A percentile compares a stretch with the other conserved stretches of the same genome.
Evolutionary conservation across 2,113 vertebrate genomes (phyloP).

Genomic region (Cyphomyrus discorhynchus): DNA sequence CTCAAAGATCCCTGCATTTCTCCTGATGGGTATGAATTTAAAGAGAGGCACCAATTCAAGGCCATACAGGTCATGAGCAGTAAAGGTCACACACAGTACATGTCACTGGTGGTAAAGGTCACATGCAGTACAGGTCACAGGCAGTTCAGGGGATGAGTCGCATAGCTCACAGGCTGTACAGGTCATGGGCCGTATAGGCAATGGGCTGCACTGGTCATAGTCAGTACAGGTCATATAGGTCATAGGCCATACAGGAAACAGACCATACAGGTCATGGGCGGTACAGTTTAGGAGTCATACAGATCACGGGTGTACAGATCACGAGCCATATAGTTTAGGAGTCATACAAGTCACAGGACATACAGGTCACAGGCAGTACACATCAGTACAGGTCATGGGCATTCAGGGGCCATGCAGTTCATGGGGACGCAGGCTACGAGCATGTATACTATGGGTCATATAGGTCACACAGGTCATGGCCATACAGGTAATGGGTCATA

Average conservation of each 20-base stretch:
- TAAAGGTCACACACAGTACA: background rate
- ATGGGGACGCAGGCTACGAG: background rate
- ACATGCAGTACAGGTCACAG: background rate
- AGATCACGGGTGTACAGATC: background rate
- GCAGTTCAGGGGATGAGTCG: too few species aligned
- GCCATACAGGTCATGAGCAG: background rate
- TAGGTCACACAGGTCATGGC: background rate
- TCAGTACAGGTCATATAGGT: background rate
- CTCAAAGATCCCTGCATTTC: background rate
- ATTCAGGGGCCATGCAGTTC: background rate
- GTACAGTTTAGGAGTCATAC: background rate
- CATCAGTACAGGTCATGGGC: background rate
- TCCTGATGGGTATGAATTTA: background rate
- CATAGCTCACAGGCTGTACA: too few species aligned
- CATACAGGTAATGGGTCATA: too few species aligned
- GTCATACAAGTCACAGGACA: too few species aligned
- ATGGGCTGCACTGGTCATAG: too few species aligned
- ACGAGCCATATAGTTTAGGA: background rate
- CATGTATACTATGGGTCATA: background rate
- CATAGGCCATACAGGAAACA: background rate
- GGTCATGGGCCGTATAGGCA: background rate
- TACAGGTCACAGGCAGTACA: background rate
- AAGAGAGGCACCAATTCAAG: background rate
- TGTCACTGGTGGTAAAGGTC: background rate
- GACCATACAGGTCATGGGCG: background rate